Evolutionary conservation across 2,888 invertebrate species (phyloP), one percentile per base, ranked within the genome.

Genomic region (Zaprionus bogoriensis): DNA sequence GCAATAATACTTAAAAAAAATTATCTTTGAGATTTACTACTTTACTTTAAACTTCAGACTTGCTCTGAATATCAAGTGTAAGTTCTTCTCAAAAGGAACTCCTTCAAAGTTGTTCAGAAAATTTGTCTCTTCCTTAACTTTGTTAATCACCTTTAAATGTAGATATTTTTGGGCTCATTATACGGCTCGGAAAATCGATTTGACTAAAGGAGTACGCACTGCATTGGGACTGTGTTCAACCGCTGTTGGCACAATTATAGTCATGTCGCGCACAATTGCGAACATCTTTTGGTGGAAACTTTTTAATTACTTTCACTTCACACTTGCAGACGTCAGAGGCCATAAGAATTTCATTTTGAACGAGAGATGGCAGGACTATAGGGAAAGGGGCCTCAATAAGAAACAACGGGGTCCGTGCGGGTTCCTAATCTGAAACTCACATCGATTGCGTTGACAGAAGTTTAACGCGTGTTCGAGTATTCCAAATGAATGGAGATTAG

Each of bases 231-330:
- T n/a, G 7, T 17, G 20, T 19, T 41, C 12, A 14, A 22, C 7
- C 5, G 36, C 12, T 25, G n/a, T 42, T 17, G 10, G 12, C 27
- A 36, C 10, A n/a, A 4, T 20, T 12, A 14, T 7, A 30, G 32
- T 3, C 45, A 28, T 14, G 2, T 50, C 19, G 23, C 10, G 14
- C n/a, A 5, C 9, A 20, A 12, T 30, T 28, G 46, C 44, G 41
- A 60, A 48, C 47, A 28, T 28, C 36, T 23, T 51, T 44, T 22
- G 23, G n/a, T 28, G 12, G 4, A 17, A 59, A 39, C 32, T 79
- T 78, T 73, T 63, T 76, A 77, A 76, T 79, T 76, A 74, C 59
- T 70, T 77, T 77, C 57, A 48, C 10, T 30, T 14, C 38, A 44
- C 51, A 54, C 59, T 38, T 64, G 58, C 54, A 62, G 52, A 55